Conservation (phyloP, 2,113 vertebrate species). For the Romanogobio albipinnatus region DNA sequence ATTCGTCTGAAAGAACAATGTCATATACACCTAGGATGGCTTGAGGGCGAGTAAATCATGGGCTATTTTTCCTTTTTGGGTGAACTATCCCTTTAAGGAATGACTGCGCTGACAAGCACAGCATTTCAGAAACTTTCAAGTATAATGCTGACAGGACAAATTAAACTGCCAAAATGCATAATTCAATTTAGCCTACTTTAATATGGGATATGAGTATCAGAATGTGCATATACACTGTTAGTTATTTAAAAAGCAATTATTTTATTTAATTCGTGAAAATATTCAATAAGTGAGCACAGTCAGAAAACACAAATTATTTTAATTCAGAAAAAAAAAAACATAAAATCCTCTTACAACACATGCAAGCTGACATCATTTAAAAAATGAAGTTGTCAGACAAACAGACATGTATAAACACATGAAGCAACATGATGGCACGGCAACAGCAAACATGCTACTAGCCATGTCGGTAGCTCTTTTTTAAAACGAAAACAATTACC, state of each 20-base stretch:
- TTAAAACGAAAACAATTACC: not conserved
- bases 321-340: not conserved
- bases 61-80: too few relatives aligned
- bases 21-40: too few relatives aligned
- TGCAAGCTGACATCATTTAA: not conserved
- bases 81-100: too few relatives aligned
- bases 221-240: not conserved
- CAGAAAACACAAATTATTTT: not conserved
- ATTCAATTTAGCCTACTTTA: not conserved
- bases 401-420: not conserved
- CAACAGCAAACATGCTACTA: not conserved
- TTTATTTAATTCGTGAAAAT: not conserved
- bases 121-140: not conserved
- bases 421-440: not conserved
- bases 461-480: not conserved
- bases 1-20: too few relatives aligned
- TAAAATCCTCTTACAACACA: not conserved
- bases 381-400: not conserved
- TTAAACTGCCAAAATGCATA: not conserved
- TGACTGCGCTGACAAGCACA: not conserved
- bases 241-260: not conserved
- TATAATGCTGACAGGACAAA: not conserved
- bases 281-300: not conserved
- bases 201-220: not conserved
- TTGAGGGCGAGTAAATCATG: too few relatives aligned